Conservation (phyloP, 2,797 vertebrate species). For the Mastacembelus armatus region DNA sequence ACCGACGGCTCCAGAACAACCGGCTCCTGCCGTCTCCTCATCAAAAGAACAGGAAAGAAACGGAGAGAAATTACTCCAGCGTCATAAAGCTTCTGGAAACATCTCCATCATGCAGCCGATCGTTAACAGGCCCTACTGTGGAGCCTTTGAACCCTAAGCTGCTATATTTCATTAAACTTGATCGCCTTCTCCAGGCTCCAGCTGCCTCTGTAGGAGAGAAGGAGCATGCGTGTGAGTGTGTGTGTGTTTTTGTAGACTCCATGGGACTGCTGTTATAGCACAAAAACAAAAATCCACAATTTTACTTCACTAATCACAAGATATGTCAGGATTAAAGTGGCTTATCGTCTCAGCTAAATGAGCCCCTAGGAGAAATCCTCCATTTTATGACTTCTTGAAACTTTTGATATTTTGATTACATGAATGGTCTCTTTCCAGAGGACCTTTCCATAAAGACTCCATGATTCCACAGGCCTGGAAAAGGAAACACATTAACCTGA, state of each 20-base stretch:
- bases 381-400: neutral
- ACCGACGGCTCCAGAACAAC: constrained; percentile 48
- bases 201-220: constrained; percentile 53
- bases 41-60: constrained; percentile 71
- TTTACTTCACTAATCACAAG: neutral
- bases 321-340: neutral
- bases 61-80: constrained; percentile 59
- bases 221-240: constrained; percentile 34
- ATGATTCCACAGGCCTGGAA: constrained; percentile 47
- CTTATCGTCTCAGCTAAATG: neutral
- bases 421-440: constrained; percentile 58
- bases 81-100: constrained; percentile 78
- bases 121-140: constrained; percentile 71
- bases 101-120: constrained; percentile 75
- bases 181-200: constrained; percentile 62
- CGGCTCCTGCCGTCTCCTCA: constrained; percentile 54
- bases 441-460: constrained; percentile 36
- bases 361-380: constrained; percentile 2
- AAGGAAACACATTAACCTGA: constrained; percentile 32
- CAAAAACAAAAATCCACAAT: constrained; percentile 16
- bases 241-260: constrained; percentile 29
- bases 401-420: constrained; percentile 13
- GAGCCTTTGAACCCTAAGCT: constrained; percentile 81
- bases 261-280: constrained; percentile 9
- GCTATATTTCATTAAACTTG: constrained; percentile 79